phyloP scores from a whole-genome alignment of 2,888 invertebrate species.

The Hypolimnas misippus region DNA sequence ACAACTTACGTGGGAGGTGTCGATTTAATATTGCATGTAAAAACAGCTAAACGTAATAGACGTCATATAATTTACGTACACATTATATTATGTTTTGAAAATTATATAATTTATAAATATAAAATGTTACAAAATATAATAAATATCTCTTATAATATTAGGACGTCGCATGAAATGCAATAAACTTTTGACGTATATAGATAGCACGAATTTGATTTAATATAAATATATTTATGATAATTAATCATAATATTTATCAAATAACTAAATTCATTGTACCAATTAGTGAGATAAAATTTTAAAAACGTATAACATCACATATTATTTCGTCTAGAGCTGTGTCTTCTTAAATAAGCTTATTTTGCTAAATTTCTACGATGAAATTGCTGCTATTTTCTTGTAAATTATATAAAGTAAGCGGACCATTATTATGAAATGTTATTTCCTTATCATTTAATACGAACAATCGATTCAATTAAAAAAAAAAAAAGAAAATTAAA shows the following conservation, averaged over 20 bases:
- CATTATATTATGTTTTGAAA: not conserved
- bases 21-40: not conserved
- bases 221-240: conserved; percentile 52
- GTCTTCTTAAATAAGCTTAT: conserved; percentile 30
- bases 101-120: not conserved
- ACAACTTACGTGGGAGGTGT: too few species aligned
- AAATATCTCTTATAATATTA: conserved; percentile 11
- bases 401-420: conserved; percentile 28
- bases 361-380: conserved; percentile 32
- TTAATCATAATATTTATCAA: conserved; percentile 31
- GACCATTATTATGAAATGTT: conserved; percentile 25
- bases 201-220: conserved; percentile 61
- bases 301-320: conserved; percentile 15
- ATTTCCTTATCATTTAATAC: not conserved
- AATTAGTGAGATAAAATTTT: conserved; percentile 44
- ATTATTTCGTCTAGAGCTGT: conserved; percentile 32
- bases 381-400: conserved; percentile 25
- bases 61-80: not conserved
- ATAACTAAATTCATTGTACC: conserved; percentile 48
- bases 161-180: conserved; percentile 67
- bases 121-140: not conserved
- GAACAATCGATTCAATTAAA: not conserved
- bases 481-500: not conserved
- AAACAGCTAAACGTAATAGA: not conserved
- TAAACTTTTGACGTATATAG: conserved; percentile 59